These are phyloP conservation scores for Lophius americanus DNA, from an alignment of 2,797 vertebrate species.

Conservation along the genomic window DNA sequence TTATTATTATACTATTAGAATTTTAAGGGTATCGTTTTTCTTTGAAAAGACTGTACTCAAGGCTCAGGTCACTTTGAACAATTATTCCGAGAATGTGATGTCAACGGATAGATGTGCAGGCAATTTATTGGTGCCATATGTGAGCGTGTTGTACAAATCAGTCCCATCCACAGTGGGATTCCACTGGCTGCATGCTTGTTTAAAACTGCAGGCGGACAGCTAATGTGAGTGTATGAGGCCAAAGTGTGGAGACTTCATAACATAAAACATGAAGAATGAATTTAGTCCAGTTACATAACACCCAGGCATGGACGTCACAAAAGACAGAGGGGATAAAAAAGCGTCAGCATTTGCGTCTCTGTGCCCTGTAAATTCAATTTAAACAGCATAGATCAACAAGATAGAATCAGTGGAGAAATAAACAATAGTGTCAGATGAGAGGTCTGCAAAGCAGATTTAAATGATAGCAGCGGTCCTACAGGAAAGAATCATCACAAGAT, in stretches of 20 bases:
- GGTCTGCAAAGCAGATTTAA: constrained; percentile 50
- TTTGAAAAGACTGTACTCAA: constrained; percentile 18
- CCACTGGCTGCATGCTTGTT: constrained; percentile 44
- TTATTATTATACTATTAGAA: background rate
- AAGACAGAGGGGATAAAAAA: constrained; percentile 19
- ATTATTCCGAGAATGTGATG: constrained; percentile 68
- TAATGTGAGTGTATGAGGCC: constrained; percentile 47
- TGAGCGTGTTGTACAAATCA: constrained; percentile 49
- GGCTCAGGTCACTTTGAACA: constrained; percentile 47
- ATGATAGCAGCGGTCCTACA: constrained; percentile 46
- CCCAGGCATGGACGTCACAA: constrained; percentile 32
- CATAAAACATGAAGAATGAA: constrained; percentile 69
- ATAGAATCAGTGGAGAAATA: constrained; percentile 58
- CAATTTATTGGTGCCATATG: constrained; percentile 79
- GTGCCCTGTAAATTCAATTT: constrained; percentile 36
- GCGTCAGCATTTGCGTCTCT: constrained; percentile 12
- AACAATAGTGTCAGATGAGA: constrained; percentile 58
- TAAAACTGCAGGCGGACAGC: constrained; percentile 52
- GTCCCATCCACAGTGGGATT: constrained; percentile 55
- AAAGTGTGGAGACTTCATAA: constrained; percentile 58
- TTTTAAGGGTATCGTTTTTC: constrained; percentile 15
- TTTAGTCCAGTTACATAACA: constrained; percentile 42
- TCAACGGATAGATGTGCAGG: constrained; percentile 66
- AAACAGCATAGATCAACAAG: constrained; percentile 52
- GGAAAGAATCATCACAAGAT: constrained; percentile 56